Evolutionary conservation across 2,797 vertebrate genomes (phyloP).

Genomic region (Chaetophractus vellerosus): DNA sequence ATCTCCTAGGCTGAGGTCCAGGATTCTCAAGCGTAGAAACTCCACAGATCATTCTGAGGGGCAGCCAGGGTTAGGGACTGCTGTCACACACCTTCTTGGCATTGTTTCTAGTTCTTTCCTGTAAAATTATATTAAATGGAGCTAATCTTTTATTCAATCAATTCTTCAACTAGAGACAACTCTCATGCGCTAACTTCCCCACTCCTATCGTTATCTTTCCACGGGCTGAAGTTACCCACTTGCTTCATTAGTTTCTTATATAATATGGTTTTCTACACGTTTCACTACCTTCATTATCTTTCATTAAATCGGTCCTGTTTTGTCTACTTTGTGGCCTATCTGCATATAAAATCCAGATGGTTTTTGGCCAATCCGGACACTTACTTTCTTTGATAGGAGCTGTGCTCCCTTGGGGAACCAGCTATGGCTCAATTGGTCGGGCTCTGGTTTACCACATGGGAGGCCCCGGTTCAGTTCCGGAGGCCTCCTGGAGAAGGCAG

Average conservation of each 20-base stretch:
- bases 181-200: neutral
- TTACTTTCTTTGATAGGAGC: neutral
- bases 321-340: neutral
- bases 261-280: neutral
- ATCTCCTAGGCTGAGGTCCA: neutral
- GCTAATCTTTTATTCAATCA: neutral
- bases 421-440: no score
- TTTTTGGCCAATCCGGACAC: neutral
- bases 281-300: neutral
- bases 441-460: no score
- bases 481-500: no score
- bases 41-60: neutral
- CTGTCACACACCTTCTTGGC: neutral
- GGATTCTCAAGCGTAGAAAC: neutral
- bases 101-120: neutral
- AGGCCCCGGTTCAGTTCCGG: no score
- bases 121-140: neutral
- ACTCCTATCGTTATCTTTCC: neutral
- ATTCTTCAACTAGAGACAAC: neutral
- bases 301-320: neutral
- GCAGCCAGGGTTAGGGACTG: neutral
- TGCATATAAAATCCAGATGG: neutral
- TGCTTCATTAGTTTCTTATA: neutral
- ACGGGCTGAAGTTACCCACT: no score
- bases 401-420: no score